phyloP scores from a whole-genome alignment of 2,797 vertebrate species.

The Pseudochirops corinnae region DNA sequence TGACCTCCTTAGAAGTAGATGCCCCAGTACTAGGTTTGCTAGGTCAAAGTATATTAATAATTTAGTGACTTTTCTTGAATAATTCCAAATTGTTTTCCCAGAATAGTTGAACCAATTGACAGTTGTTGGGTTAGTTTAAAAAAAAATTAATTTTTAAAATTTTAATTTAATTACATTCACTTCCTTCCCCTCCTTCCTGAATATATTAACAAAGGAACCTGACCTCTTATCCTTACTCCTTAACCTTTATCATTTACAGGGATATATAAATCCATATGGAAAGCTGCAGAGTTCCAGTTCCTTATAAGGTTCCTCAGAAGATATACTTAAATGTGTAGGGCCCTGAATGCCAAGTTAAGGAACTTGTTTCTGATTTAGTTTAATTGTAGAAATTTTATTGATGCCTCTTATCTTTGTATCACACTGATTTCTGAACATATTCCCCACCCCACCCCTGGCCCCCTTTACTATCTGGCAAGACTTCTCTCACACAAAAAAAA shows the following conservation, averaged over 20 bases:
- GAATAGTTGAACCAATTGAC: background rate
- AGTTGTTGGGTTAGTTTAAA: background rate
- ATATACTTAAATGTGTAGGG: background rate
- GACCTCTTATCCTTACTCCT: background rate
- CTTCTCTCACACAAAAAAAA: background rate
- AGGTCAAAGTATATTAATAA: background rate
- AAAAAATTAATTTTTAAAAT: background rate
- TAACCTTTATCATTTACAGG: background rate
- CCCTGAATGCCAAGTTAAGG: background rate
- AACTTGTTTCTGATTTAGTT: background rate
- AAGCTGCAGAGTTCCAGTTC: background rate
- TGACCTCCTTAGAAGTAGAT: background rate
- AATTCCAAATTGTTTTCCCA: background rate
- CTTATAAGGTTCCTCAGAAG: background rate
- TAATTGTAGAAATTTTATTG: background rate
- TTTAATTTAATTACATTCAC: background rate
- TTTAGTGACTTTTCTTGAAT: background rate
- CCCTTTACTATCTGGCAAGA: background rate
- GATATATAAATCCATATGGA: background rate
- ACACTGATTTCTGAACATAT: background rate
- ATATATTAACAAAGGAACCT: background rate
- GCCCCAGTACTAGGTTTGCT: background rate
- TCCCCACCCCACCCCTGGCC: fast-evolving
- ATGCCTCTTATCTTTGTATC: background rate
- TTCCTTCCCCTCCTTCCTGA: background rate